Conservation (phyloP, 2,888 invertebrate species). For the Lithophane socia region DNA sequence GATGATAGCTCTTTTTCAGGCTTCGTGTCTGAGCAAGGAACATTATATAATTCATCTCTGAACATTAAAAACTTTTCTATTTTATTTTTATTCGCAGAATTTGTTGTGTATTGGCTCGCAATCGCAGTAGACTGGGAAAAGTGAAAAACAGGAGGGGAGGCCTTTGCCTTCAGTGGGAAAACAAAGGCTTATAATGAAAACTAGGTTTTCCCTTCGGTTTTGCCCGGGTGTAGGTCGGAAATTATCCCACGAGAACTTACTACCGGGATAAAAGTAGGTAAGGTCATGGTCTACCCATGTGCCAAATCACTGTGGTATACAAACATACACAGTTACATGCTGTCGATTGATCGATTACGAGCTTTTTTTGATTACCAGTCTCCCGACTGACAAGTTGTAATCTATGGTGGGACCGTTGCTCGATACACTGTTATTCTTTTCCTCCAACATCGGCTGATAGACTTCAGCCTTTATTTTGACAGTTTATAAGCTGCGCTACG, state of each 20-base stretch:
- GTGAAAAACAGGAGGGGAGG: neutral
- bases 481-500: slow-evolving; percentile 51
- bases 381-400: slow-evolving; percentile 48
- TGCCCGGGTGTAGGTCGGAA: too few species aligned
- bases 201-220: neutral
- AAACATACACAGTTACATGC: neutral
- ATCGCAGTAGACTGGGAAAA: neutral
- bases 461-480: slow-evolving; percentile 60
- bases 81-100: neutral
- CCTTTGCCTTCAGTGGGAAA: neutral
- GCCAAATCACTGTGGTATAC: neutral
- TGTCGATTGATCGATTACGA: slow-evolving; percentile 32
- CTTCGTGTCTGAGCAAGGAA: too few species aligned
- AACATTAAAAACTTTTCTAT: neutral
- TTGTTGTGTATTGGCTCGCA: neutral
- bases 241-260: too few species aligned
- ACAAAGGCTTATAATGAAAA: neutral
- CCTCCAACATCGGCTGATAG: slow-evolving; percentile 37
- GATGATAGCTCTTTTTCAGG: neutral
- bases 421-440: slow-evolving; percentile 49
- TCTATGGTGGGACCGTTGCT: slow-evolving; percentile 31
- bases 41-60: neutral
- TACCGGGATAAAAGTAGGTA: too few species aligned
- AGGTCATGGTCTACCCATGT: too few species aligned
- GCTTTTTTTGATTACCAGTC: slow-evolving; percentile 55